Conservation (phyloP, 1,140 invertebrate genomes). For the Ceratosolen solmsi region DNA sequence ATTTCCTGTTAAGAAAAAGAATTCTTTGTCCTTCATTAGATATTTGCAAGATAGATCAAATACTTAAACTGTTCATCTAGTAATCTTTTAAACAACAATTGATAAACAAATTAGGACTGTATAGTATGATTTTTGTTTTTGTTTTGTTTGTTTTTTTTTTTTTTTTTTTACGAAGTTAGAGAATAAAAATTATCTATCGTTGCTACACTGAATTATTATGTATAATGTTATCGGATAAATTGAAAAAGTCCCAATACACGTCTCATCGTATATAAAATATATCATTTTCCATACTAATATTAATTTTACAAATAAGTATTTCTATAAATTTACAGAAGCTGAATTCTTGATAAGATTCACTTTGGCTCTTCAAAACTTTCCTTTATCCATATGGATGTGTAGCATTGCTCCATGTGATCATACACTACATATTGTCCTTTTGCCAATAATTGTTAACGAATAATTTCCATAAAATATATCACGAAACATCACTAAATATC, state of each 20-base stretch:
- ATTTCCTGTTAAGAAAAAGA: slow-evolving; percentile 13
- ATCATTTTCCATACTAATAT: background rate
- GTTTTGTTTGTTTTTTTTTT: too few species aligned
- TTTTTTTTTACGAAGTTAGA: too few species aligned
- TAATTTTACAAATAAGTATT: slow-evolving; percentile 10
- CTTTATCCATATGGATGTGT: slow-evolving; percentile 36
- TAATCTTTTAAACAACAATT: background rate
- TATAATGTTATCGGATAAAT: too few species aligned
- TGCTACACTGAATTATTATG: too few species aligned
- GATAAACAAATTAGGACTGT: slow-evolving; percentile 1
- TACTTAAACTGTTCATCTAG: background rate
- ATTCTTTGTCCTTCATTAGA: slow-evolving; percentile 18
- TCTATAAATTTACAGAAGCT: slow-evolving; percentile 17
- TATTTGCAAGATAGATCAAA: slow-evolving; percentile 26
- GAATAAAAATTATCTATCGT: too few species aligned
- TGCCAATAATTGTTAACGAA: background rate
- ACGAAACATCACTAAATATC: slow-evolving; percentile 6
- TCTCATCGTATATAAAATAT: too few species aligned
- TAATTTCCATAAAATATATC: slow-evolving; percentile 32
- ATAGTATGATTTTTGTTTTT: too few species aligned
- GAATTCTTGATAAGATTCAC: background rate
- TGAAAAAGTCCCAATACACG: too few species aligned
- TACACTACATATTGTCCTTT: background rate
- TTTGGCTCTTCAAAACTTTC: background rate
- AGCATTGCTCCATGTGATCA: background rate